Base-by-base conservation (phyloP, 2,888 invertebrate species). In the Drosophila seclusa region DNA sequence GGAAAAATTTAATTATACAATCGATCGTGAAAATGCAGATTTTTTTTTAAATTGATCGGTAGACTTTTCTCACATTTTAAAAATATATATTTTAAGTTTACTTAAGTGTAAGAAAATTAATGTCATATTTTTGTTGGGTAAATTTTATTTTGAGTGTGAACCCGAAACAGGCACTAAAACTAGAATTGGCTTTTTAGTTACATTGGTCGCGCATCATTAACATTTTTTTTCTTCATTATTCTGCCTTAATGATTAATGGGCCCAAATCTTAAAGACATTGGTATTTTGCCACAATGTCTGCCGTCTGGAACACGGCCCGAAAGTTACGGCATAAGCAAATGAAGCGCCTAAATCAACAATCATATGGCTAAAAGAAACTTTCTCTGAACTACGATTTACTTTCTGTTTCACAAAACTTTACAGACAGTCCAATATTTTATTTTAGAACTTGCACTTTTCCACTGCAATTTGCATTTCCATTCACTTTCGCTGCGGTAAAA, bases 351-450 rank as follows among this genome's bases (percentile, higher is more conserved):
- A 55, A 45, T 45, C 42, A 50, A 45, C 54, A 29, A 60, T 49
- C 62, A 48, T 16, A 32, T 32, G 48, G 58, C 58, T 27, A 65
- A 53, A 50, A 67, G 21, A 63, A 80, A 86, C 85, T 86, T 86
- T 86, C 88, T 76, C 88, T 64, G 83, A 76, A 80, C 80, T 85
- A 81, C 80, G 83, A 88, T 82, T 88, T 86, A 86, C 85, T 86
- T 86, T 86, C 85, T 80, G 85, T 85, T 86, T 84, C 84, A 71
- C 78, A 61, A 42, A 8, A 29, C 68, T 75, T 72, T 72, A 82
- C 63, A 76, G 67, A 38, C 63, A 54, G 59, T 45, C 59, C 36
- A 48, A 42, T 5, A 60, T 62, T 53, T 68, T 48, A 77, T 74
- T 77, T 82, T 71, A 84, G 84, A 85, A 88, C 76, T 52, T 64